phyloP scores from a whole-genome alignment of 2,888 invertebrate genomes.

The Synanthedon formicaeformis region DNA sequence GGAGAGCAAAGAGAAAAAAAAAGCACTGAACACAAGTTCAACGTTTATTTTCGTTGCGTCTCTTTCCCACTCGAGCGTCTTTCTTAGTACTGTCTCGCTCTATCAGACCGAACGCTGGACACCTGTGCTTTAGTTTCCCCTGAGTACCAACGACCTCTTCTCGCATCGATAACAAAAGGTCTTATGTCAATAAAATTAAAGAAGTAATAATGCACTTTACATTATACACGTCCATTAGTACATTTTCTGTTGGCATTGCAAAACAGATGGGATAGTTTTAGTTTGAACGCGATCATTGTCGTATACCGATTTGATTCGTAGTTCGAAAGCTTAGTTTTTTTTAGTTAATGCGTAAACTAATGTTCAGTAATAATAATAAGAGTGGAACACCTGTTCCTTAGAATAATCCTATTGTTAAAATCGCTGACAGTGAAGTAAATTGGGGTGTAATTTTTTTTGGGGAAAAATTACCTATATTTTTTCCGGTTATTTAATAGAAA shows the following conservation, averaged over 20 bases:
- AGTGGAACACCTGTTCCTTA: conserved; percentile 57
- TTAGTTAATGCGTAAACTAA: conserved; percentile 54
- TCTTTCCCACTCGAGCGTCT: conserved; percentile 27
- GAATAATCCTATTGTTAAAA: conserved; percentile 51
- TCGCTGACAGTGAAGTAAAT: conserved; percentile 37
- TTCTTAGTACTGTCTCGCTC: conserved; percentile 35
- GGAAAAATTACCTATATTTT: conserved; percentile 20
- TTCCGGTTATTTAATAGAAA: background rate
- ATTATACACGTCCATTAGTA: conserved; percentile 13
- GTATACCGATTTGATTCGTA: conserved; percentile 68
- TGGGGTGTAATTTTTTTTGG: conserved; percentile 19
- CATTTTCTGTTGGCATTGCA: conserved; percentile 23
- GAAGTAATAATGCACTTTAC: conserved; percentile 27
- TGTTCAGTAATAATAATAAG: conserved; percentile 62
- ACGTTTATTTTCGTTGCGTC: conserved; percentile 69
- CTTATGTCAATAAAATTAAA: conserved; percentile 24
- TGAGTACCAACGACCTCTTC: conserved; percentile 70
- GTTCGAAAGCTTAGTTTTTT: conserved; percentile 46
- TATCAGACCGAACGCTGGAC: conserved; percentile 62
- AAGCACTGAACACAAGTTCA: conserved; percentile 63
- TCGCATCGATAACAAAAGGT: conserved; percentile 29
- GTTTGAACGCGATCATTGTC: conserved; percentile 63
- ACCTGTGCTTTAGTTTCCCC: conserved; percentile 72
- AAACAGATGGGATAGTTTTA: conserved; percentile 58
- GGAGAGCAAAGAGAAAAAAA: conserved; percentile 64